phyloP scores from a whole-genome alignment of 2,888 invertebrate genomes.

The Furcula furcula region DNA sequence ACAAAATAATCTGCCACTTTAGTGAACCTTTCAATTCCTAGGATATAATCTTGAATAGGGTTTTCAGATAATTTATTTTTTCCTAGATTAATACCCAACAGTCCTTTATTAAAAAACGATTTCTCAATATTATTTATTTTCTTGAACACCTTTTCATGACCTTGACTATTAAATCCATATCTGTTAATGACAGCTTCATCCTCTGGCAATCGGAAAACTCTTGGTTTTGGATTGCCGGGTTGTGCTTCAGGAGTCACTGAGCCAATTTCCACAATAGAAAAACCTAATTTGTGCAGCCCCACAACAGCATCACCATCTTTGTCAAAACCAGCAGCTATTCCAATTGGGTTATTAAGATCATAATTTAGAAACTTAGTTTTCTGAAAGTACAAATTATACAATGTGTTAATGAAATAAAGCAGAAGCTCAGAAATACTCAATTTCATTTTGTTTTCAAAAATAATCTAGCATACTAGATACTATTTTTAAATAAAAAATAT shows the following conservation, averaged over 20 bases:
- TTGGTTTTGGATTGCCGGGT: slow-evolving; percentile 94
- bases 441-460: too few species aligned
- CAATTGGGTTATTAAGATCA: slow-evolving; percentile 93
- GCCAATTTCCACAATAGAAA: slow-evolving; percentile 98
- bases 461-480: too few species aligned
- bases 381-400: slow-evolving; percentile 70
- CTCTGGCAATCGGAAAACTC: slow-evolving; percentile 93
- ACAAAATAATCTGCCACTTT: slow-evolving; percentile 96
- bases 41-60: slow-evolving; percentile 90
- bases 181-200: slow-evolving; percentile 96
- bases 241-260: slow-evolving; percentile 97
- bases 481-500: too few species aligned
- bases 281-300: slow-evolving; percentile 92
- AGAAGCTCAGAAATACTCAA: too few species aligned
- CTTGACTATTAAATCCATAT: slow-evolving; percentile 96
- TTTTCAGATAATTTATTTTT: slow-evolving; percentile 94
- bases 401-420: too few species aligned
- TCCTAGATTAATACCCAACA: slow-evolving; percentile 97
- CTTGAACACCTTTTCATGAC: slow-evolving; percentile 88
- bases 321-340: slow-evolving; percentile 99
- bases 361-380: slow-evolving; percentile 86
- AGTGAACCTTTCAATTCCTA: slow-evolving; percentile 92
- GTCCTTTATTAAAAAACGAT: slow-evolving; percentile 76
- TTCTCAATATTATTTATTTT: slow-evolving; percentile 83
- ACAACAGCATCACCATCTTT: slow-evolving; percentile 96